Evolutionary conservation across 1,140 invertebrate genomes (phyloP).

Genomic region (Colletes latitarsis): DNA sequence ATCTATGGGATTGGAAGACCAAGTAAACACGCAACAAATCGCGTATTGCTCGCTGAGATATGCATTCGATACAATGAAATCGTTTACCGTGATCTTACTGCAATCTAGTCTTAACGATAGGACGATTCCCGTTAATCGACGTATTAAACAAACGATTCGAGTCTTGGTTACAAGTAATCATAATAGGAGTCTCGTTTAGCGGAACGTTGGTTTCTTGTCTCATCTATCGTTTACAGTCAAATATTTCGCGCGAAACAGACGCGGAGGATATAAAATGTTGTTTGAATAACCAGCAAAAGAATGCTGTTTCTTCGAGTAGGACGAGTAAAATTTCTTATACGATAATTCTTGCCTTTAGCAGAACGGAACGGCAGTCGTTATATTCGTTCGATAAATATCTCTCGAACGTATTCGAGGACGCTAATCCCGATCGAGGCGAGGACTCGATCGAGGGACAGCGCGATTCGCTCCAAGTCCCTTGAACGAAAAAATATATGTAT

Average conservation of each 20-base stretch:
- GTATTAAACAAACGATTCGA: not conserved
- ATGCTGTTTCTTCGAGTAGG: not conserved
- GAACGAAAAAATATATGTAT: not conserved
- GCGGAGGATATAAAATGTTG: constrained; percentile 6
- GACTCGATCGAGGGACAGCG: not conserved
- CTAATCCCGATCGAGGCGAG: not conserved
- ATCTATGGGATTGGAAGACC: constrained; percentile 57
- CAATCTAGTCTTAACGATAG: constrained; percentile 20
- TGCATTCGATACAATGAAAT: constrained; percentile 34
- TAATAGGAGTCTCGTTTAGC: constrained; percentile 18
- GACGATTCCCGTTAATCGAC: constrained; percentile 31
- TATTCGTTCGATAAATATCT: constrained; percentile 2
- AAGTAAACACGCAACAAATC: constrained; percentile 49
- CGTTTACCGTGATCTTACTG: constrained; percentile 8
- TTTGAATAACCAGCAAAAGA: not conserved
- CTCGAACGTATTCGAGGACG: not conserved
- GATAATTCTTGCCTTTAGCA: not conserved
- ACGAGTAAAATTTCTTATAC: not conserved
- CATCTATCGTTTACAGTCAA: not conserved
- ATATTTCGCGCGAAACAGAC: constrained; percentile 3
- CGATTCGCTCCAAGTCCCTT: not conserved
- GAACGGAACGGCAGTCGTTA: constrained; percentile 29
- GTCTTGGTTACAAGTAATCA: constrained; percentile 13
- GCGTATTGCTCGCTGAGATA: constrained; percentile 61
- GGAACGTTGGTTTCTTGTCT: no score